Base-by-base conservation (phyloP, 2,888 invertebrate species). In the Norana najaformis region DNA sequence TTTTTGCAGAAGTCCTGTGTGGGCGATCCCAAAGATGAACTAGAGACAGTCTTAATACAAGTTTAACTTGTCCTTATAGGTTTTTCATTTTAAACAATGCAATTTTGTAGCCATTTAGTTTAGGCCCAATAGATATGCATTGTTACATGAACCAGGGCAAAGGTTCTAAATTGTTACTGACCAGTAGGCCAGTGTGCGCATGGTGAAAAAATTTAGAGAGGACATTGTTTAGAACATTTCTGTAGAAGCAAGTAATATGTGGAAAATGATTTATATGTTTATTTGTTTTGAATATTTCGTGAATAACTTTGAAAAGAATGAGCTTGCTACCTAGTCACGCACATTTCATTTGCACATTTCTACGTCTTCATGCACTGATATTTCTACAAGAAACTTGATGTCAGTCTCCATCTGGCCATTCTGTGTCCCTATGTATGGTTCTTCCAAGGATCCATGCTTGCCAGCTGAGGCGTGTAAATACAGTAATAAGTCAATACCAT, bases 391-490 rank as follows among this genome's bases (percentile, higher is more conserved):
- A 30, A 16, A n/a, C 30, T 13, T 69, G 30, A 69, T 69, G n/a
- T n/a, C 69, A 30, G 69, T 69, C n/a, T 69, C 69, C 69, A 69
- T 69, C n/a, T 69, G 69, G 69, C 69, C 30, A n/a, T 69, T 30
- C 69, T 69, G 69, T n/a, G n/a, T 69, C 69, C 69, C 30, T 69
- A 69, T n/a, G n/a, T 69, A 69, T 69, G 69, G 69, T n/a, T 69
- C n/a, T 69, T 69, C 69, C 69, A 69, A 69, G 69, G 69, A 69
- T n/a, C n/a, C 69, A n/a, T n/a, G 69, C 69, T 69, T 69, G 69
- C 69, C 69, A 69, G 69, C 69, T 69, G 69, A 69, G 69, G 69
- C 69, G 69, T 69, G 69, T 69, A 69, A 69, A 69, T 69, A 69
- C 69, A 69, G 69, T 69, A 69, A 69, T 69, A 69, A 69, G 69